These are phyloP conservation scores for Tetranychus piercei DNA, from an alignment of 2,888 invertebrate species.

Conservation along the genomic window DNA sequence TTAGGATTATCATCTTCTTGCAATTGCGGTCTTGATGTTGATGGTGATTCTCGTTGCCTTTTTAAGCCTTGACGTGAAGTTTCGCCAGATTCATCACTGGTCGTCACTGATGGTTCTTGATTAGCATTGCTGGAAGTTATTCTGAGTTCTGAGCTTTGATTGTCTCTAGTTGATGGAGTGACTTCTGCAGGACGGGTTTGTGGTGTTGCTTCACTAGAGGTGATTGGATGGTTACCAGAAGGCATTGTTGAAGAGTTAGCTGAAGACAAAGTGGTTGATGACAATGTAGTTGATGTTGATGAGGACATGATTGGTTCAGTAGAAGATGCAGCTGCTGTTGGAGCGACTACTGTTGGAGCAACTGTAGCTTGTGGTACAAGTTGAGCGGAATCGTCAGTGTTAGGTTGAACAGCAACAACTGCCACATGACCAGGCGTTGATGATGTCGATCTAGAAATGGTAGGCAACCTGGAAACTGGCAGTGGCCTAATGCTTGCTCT, in stretches of 20 bases:
- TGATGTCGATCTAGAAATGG: neutral
- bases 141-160: neutral
- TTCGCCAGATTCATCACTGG: neutral
- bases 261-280: neutral
- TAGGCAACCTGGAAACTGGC: neutral
- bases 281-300: neutral
- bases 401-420: conserved; percentile 4
- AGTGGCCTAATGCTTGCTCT: conserved; percentile 8
- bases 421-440: conserved; percentile 1
- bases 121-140: neutral
- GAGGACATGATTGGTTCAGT: neutral
- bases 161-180: neutral
- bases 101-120: neutral
- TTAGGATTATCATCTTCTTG: neutral
- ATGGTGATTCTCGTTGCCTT: neutral
- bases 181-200: neutral
- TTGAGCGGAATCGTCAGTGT: neutral
- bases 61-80: neutral
- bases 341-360: conserved; percentile 2
- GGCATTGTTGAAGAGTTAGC: neutral
- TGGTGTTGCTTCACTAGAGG: neutral
- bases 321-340: neutral
- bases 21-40: neutral
- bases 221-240: neutral
- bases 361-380: conserved; percentile 10